Percentiles rank a stretch among this genome's conserved stretches.
phyloP scores from a whole-genome alignment of 2,888 invertebrate genomes.

The Leptinotarsa peninsularis region DNA sequence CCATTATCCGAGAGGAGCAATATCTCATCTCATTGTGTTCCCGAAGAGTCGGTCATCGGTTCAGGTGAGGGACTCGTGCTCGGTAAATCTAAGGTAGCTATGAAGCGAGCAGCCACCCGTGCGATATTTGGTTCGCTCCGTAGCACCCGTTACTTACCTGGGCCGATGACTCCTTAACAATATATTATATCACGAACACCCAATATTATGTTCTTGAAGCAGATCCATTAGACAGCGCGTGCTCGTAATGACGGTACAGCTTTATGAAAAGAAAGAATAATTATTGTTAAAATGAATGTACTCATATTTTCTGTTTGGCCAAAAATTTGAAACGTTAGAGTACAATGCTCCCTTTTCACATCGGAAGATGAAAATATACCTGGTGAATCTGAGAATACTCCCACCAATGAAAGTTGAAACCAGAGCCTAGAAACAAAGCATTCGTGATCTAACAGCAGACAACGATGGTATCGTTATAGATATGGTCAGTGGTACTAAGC shows the following conservation, averaged over 20 bases:
- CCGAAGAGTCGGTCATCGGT: conserved; percentile 23
- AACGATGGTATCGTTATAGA: too few species aligned
- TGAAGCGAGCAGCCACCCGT: conserved; percentile 63
- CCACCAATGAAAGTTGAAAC: too few species aligned
- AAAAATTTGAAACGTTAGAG: too few species aligned
- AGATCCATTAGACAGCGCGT: conserved; percentile 39
- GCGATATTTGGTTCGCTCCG: conserved; percentile 64
- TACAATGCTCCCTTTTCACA: too few species aligned
- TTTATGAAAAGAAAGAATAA: not conserved
- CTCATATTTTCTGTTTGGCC: too few species aligned
- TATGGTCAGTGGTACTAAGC: too few species aligned
- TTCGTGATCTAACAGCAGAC: too few species aligned
- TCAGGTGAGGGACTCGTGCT: conserved; percentile 59
- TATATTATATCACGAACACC: conserved; percentile 56
- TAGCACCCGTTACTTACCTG: conserved; percentile 62
- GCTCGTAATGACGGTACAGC: conserved; percentile 28
- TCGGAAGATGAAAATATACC: too few species aligned
- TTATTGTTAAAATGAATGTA: too few species aligned
- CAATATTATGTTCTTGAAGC: conserved; percentile 46
- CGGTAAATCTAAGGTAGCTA: conserved; percentile 58
- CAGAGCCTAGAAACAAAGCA: too few species aligned
- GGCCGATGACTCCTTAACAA: conserved; percentile 65
- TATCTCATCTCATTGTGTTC: conserved; percentile 56
- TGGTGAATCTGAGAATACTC: too few species aligned
- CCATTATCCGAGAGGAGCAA: conserved; percentile 49